Conservation (phyloP, 2,797 vertebrate genomes). For the Ptychadena robeensis region DNA sequence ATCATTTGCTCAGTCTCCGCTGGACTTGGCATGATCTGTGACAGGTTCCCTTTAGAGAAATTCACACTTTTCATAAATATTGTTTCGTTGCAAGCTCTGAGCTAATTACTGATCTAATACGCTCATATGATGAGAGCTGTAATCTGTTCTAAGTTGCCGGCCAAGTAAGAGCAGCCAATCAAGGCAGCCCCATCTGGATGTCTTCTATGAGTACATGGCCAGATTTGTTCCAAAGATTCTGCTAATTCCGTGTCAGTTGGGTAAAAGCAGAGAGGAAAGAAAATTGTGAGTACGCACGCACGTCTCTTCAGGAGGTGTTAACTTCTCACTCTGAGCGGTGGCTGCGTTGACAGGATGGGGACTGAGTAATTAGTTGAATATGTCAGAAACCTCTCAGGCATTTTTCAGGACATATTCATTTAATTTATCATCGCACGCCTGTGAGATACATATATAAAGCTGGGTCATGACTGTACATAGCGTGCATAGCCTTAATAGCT, state of each 20-base stretch:
- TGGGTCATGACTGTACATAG: neutral
- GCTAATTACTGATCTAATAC: conserved; percentile 22
- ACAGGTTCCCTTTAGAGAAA: neutral
- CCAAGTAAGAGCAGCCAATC: conserved; percentile 43
- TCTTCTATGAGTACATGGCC: neutral
- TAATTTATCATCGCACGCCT: conserved; percentile 18
- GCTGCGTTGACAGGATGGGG: conserved; percentile 4
- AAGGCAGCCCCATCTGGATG: conserved; percentile 39
- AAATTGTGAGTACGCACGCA: neutral
- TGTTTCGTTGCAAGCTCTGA: neutral
- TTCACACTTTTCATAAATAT: neutral
- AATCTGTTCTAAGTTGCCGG: conserved; percentile 39
- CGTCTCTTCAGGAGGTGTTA: conserved; percentile 10
- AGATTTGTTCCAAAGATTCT: conserved; percentile 33
- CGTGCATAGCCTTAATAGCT: too few species aligned
- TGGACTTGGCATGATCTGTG: neutral
- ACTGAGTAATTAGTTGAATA: conserved; percentile 1
- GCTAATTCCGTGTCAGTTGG: conserved; percentile 22
- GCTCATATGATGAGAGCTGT: conserved; percentile 23
- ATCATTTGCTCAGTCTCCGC: neutral
- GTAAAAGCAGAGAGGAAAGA: conserved; percentile 3
- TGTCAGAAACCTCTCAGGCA: conserved; percentile 1
- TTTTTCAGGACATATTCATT: conserved; percentile 15
- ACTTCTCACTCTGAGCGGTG: conserved; percentile 11
- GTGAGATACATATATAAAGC: neutral